phyloP scores from a whole-genome alignment of 1,140 invertebrate genomes.

The Thalassaphorura encarpata region DNA sequence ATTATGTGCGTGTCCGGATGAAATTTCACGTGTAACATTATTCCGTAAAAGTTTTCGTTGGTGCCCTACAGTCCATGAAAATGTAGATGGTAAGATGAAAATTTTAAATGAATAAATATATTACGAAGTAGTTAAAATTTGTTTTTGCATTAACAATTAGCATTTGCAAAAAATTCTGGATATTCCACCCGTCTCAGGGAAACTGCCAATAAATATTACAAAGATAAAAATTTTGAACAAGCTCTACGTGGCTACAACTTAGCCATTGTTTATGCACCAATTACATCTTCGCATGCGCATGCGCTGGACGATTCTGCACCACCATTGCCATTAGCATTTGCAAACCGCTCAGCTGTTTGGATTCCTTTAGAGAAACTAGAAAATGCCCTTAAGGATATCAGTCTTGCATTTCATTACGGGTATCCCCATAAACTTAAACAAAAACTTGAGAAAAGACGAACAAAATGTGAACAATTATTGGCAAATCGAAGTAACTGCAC shows the following conservation, averaged over 20 bases:
- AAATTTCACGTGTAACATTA: no score
- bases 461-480: background rate
- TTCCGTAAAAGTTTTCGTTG: no score
- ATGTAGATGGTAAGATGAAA: no score
- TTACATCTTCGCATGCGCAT: background rate
- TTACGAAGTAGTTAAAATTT: no score
- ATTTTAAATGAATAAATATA: no score
- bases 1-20: no score
- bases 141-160: no score
- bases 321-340: no score
- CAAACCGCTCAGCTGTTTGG: conserved; percentile 6
- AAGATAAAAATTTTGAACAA: background rate
- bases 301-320: no score
- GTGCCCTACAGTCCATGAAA: no score
- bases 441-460: conserved; percentile 1
- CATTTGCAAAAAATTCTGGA: no score
- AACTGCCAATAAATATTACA: conserved; percentile 15
- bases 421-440: background rate
- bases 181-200: no score
- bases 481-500: background rate
- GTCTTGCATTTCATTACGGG: background rate
- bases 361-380: background rate
- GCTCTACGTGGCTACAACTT: conserved; percentile 1
- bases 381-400: background rate
- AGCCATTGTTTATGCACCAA: background rate